Conservation (phyloP, 2,888 invertebrate genomes). For the Phalera bucephala region DNA sequence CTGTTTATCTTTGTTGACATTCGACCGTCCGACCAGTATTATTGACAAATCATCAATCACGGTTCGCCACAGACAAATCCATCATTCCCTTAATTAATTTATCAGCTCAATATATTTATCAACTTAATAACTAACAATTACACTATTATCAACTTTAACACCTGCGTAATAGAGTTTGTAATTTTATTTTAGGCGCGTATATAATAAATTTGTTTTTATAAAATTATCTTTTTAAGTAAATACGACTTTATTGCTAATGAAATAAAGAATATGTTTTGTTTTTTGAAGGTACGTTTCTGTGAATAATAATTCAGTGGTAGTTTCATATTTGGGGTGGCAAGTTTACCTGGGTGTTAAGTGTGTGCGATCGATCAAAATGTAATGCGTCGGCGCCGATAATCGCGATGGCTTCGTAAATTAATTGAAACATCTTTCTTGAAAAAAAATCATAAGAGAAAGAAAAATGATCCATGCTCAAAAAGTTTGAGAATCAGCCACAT, state of each 20-base stretch:
- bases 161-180: conserved; percentile 1
- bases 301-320: conserved; percentile 38
- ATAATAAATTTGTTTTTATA: background rate
- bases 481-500: no score
- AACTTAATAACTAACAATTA: conserved; percentile 9
- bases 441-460: no score
- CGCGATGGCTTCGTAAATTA: conserved; percentile 28
- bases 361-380: conserved; percentile 42
- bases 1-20: conserved; percentile 39
- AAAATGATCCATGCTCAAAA: no score
- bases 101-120: conserved; percentile 29
- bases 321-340: conserved; percentile 44
- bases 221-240: background rate
- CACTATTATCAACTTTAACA: conserved; percentile 22
- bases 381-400: conserved; percentile 49
- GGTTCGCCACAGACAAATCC: conserved; percentile 42
- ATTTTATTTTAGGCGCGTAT: background rate
- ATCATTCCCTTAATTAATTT: conserved; percentile 62
- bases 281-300: conserved; percentile 4
- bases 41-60: conserved; percentile 72
- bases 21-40: conserved; percentile 42
- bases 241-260: background rate
- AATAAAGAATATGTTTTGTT: background rate
- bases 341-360: conserved; percentile 42
- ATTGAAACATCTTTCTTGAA: no score